Conservation (phyloP, 2,797 vertebrate species). For the Mionectes olivaceus region DNA sequence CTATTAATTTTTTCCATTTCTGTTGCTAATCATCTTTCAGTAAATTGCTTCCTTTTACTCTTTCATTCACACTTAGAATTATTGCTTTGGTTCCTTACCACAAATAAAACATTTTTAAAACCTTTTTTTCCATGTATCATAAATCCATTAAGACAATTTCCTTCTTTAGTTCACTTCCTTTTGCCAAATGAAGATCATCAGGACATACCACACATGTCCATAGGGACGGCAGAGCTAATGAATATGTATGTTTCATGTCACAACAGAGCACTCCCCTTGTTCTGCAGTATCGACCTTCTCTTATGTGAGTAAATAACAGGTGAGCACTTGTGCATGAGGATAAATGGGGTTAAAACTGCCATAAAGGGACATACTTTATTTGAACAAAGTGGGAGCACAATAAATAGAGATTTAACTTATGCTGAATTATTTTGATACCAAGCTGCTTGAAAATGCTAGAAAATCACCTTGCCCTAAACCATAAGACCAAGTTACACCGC, state of each 20-base stretch:
- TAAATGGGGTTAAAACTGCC: conserved; percentile 78
- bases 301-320: conserved; percentile 81
- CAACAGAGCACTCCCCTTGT: conserved; percentile 73
- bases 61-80: conserved; percentile 31
- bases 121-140: conserved; percentile 11
- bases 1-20: neutral
- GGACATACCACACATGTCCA: conserved; percentile 66
- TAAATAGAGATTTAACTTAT: conserved; percentile 39
- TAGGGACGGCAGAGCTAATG: conserved; percentile 74
- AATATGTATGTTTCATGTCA: conserved; percentile 80
- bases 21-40: neutral
- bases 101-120: neutral
- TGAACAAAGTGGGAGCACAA: conserved; percentile 7
- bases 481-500: neutral
- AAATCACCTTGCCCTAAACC: conserved; percentile 15
- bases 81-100: neutral
- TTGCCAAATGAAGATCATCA: conserved; percentile 75
- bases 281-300: conserved; percentile 73
- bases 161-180: conserved; percentile 60
- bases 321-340: conserved; percentile 68
- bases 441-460: conserved; percentile 4
- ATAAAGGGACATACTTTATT: conserved; percentile 43
- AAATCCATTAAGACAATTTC: conserved; percentile 72
- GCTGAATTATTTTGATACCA: neutral
- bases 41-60: neutral